Percentiles rank a stretch among this genome's conserved stretches.
Conservation (phyloP, 2,113 vertebrate species). For the Dolichotis patagonum region DNA sequence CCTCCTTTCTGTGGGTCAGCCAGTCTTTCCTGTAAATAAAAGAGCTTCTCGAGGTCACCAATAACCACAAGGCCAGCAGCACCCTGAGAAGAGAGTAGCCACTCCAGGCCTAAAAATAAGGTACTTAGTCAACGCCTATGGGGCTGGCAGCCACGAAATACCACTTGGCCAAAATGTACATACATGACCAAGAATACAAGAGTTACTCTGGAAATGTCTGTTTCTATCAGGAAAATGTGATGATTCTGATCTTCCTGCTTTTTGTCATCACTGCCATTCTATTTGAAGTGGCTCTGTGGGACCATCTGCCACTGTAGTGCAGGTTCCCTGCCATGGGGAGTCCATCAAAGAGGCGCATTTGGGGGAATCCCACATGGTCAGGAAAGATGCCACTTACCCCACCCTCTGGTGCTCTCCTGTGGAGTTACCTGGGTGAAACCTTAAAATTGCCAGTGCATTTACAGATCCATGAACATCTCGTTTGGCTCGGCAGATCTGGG, state of each 20-base stretch:
- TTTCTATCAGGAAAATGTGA: background rate
- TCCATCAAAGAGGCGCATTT: background rate
- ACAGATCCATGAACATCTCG: slow-evolving; percentile 50
- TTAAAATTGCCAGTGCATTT: background rate
- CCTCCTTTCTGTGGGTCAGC: background rate
- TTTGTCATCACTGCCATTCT: background rate
- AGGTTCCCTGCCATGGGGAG: background rate
- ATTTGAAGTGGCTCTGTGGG: background rate
- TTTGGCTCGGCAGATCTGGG: slow-evolving; percentile 29
- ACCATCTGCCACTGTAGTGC: background rate
- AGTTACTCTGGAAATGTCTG: background rate
- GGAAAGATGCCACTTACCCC: background rate
- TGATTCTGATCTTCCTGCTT: background rate
- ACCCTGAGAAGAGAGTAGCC: background rate
- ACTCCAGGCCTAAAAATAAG: background rate
- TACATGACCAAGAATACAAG: background rate
- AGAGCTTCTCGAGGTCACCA: background rate
- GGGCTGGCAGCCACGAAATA: background rate
- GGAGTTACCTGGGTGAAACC: background rate
- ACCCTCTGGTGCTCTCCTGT: background rate
- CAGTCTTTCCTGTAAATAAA: background rate
- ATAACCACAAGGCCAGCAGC: background rate
- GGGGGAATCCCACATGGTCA: background rate
- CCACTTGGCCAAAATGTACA: background rate
- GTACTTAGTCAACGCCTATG: background rate